Conservation (phyloP, 2,888 invertebrate species). For the Pristionchus japonicus region DNA sequence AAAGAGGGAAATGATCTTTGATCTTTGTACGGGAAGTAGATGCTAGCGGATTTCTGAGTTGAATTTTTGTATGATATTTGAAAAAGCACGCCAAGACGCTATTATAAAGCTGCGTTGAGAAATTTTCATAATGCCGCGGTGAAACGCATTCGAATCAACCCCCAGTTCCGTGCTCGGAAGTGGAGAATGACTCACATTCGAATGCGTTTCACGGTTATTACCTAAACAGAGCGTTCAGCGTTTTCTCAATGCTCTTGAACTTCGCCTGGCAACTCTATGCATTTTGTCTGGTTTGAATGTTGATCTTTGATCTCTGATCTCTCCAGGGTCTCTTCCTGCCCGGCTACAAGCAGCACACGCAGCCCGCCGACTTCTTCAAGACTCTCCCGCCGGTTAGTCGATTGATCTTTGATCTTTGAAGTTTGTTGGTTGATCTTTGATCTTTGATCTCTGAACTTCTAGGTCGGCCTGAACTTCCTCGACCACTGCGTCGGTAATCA, state of each 20-base stretch:
- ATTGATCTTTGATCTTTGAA: conserved; percentile 1
- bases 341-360: conserved; percentile 80
- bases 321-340: conserved; percentile 86
- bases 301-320: conserved; percentile 6
- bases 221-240: background rate
- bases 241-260: background rate
- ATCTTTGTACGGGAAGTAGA: too few relatives aligned
- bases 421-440: background rate
- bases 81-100: too few relatives aligned
- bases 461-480: conserved; percentile 86
- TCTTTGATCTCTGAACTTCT: background rate
- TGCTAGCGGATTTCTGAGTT: too few relatives aligned
- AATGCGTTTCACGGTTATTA: background rate
- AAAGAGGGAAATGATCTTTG: too few relatives aligned
- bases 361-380: conserved; percentile 61
- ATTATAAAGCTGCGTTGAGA: too few relatives aligned
- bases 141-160: background rate
- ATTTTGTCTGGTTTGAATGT: too few relatives aligned
- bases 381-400: conserved; percentile 58
- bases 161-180: background rate
- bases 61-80: too few relatives aligned
- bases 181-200: background rate
- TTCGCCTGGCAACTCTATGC: background rate
- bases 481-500: conserved; percentile 99
- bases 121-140: background rate